phyloP scores from a whole-genome alignment of 1,140 invertebrate species.

The Drosophila gunungcola region DNA sequence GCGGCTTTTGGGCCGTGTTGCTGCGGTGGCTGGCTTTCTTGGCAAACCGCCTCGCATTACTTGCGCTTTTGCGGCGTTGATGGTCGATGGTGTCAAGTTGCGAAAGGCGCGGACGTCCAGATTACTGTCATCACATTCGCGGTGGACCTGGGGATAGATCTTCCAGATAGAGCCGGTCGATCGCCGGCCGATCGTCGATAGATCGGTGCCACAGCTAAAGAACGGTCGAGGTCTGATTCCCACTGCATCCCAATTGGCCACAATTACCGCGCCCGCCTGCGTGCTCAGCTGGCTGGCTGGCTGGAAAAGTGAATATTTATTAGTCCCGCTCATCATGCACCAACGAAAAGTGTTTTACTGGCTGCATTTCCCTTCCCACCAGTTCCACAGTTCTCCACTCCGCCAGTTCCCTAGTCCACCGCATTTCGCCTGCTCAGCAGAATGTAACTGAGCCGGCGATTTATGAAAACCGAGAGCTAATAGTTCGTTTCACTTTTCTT shows the following conservation, averaged over 20 bases:
- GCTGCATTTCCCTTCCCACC: constrained; percentile 3
- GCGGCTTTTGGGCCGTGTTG: constrained; percentile 12
- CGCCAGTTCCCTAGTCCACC: too few relatives aligned
- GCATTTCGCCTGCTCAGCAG: constrained; percentile 58
- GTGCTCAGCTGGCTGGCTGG: constrained; percentile 32
- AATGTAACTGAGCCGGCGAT: constrained; percentile 74
- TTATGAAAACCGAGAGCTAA: constrained; percentile 82
- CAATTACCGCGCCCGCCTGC: constrained; percentile 54
- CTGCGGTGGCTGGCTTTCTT: constrained; percentile 54
- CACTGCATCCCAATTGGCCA: constrained; percentile 56
- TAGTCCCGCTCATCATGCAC: constrained; percentile 60
- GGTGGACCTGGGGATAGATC: constrained; percentile 7
- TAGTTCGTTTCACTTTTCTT: constrained; percentile 83
- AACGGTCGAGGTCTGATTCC: constrained; percentile 79
- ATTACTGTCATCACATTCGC: constrained; percentile 63
- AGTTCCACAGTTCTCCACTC: background rate
- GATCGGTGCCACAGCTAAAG: constrained; percentile 62
- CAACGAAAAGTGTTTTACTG: constrained; percentile 48
- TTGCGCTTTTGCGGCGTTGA: constrained; percentile 70
- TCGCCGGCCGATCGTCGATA: constrained; percentile 6
- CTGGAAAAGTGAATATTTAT: constrained; percentile 73
- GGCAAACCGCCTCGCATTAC: constrained; percentile 65
- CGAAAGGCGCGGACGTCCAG: constrained; percentile 39
- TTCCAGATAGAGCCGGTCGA: constrained; percentile 8
- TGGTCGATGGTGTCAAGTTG: constrained; percentile 61